Evolutionary conservation across 2,113 vertebrate genomes (phyloP), one percentile per base, ranked within the genome.

Genomic region (Nothoprocta pentlandii): DNA sequence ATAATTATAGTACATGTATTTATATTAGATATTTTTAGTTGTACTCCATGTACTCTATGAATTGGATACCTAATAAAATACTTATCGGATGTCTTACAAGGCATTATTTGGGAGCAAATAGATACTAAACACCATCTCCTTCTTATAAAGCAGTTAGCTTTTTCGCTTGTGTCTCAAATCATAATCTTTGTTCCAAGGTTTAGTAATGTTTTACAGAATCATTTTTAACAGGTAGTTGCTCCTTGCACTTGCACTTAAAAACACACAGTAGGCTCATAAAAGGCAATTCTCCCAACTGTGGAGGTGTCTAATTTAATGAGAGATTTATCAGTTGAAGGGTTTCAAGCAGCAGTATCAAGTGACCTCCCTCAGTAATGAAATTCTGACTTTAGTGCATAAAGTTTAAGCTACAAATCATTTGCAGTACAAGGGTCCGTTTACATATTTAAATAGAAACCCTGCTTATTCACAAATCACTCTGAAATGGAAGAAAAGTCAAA

Each of bases 301-400:
- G 77, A 88, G 69, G 75, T 95, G 90, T 89, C 95, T 95, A 81
- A 83, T 92, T 95, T 92, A 93, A 93, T 93, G 44, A 90, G 79
- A 91, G 74, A 81, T 86, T 93, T 86, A 90, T 90, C 81, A 75
- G 73, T 22, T 89, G 87, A 95, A 70, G 51, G 5, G 53, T 86
- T 89, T 92, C 59, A 78, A 91, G 75, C 4, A 73, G 26, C 59
- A 92, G 23, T 58, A 74, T 73, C 42, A 67, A 90, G 32, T 94
- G 81, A 87, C 34, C 21, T 92, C 73, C 46, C 22, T 89, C 47
- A 67, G 87, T 49, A 96, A 68, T 56, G 32, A 84, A 89, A 94
- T 87, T 71, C 85, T 75, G 77, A 47, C 61, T 87, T 92, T 66
- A 62, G 17, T 51, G 54, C 42, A 80, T 58, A 28, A 82, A 77